Evolutionary conservation across 2,888 invertebrate species (phyloP), one percentile per base, ranked within the genome.

Genomic region (Drosophila anomelani): DNA sequence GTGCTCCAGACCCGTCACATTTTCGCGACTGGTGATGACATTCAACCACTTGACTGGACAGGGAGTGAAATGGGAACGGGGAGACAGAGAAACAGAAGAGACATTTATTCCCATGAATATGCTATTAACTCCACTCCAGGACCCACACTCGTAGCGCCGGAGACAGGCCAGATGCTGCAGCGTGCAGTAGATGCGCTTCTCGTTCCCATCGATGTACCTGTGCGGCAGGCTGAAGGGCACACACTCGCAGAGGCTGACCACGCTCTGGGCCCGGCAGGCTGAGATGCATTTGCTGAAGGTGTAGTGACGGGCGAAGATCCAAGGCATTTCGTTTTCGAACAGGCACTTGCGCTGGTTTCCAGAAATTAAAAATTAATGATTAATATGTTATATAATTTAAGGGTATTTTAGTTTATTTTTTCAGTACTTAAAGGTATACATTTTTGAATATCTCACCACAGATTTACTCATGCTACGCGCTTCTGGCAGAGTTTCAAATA

Each of bases 271-370:
- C 0, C 94, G 93, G 80, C 95, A 95, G 36, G 92, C 91, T 3
- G 94, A 92, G 57, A 95, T 93, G 82, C 95, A 95, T 36, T 94
- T 92, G 76, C 94, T 94, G 88, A 94, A 94, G 7, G 94, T 94
- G 81, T 95, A 95, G 79, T 92, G 91, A 3, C 85, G 78, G 1
- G 88, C 89, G 80, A 83, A 83, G 15, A 90, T 77, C 13, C 89
- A 74, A 4, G 83, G 78, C n/a, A 88, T 75, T 80, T 95, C 95
- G 67, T 94, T 92, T 38, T 88, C 82, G 75, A 94, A 95, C 4
- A 94, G 91, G 71, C 95, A 95, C 63, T 93, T 92, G 54, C 95
- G 92, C 93, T 94, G 91, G 20, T 20, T 43, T 29, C 2, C 26
- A n/a, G 0, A 47, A 29, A 10, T 5, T 46, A 15, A 3, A n/a